Conservation (phyloP, 2,888 invertebrate species). For the Copidosoma aretas region DNA sequence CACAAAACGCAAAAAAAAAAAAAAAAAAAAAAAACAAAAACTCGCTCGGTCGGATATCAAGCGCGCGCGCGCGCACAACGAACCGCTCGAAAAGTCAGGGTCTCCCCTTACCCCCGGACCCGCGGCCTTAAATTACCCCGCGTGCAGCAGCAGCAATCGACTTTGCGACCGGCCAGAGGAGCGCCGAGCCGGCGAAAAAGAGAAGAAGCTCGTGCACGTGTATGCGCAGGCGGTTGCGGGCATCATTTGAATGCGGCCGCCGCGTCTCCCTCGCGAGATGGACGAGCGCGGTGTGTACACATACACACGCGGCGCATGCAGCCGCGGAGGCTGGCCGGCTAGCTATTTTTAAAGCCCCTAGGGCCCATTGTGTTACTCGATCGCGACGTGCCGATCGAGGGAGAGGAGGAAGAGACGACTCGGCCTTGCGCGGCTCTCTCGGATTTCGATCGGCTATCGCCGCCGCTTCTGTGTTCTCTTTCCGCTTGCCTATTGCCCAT, state of each 20-base stretch:
- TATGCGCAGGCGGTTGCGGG: neutral
- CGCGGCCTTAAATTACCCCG: neutral
- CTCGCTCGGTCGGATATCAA: too few species aligned
- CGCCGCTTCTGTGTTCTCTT: neutral
- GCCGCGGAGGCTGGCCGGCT: neutral
- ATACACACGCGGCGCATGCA: neutral
- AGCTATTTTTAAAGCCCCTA: neutral
- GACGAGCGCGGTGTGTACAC: neutral
- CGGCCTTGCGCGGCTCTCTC: conserved; percentile 22
- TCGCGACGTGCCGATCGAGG: conserved; percentile 27
- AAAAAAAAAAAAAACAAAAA: too few species aligned
- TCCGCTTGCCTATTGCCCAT: neutral
- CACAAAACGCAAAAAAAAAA: too few species aligned
- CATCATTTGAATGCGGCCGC: conserved; percentile 17
- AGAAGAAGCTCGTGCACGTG: neutral
- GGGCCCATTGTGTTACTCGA: conserved; percentile 30
- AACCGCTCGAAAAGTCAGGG: neutral
- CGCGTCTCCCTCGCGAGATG: neutral
- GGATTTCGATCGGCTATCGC: conserved; percentile 36
- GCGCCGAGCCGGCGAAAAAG: neutral
- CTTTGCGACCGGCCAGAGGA: neutral
- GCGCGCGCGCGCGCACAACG: too few species aligned
- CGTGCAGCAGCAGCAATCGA: neutral
- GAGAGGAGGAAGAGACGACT: neutral
- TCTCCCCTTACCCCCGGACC: neutral